Evolutionary conservation across 2,113 vertebrate species (phyloP).

Genomic region (Xenopus borealis): DNA sequence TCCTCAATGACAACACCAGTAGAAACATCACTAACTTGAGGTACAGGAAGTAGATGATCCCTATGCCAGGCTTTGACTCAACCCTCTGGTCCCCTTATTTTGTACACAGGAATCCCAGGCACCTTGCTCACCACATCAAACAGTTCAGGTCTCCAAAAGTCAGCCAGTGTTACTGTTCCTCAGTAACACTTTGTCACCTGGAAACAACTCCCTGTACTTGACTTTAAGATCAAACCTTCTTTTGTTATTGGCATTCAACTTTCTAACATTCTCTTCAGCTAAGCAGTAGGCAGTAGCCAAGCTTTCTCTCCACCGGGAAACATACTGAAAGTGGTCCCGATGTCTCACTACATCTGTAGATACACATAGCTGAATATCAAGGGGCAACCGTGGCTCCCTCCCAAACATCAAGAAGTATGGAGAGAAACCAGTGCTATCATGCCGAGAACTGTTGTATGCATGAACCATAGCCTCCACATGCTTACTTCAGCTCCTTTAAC

Average conservation of each 20-base stretch:
- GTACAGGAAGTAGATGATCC: no score
- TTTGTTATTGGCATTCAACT: neutral
- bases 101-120: neutral
- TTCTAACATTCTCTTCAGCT: neutral
- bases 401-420: constrained; percentile 1
- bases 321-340: neutral
- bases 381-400: neutral
- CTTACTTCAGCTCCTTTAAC: constrained; percentile 4
- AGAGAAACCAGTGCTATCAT: constrained; percentile 11
- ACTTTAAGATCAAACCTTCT: neutral
- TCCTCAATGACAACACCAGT: no score
- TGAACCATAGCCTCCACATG: constrained; percentile 18
- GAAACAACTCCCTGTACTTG: neutral
- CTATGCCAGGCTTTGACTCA: no score
- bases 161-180: neutral
- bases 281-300: neutral
- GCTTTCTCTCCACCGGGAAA: neutral
- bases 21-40: no score
- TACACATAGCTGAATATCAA: neutral
- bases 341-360: neutral
- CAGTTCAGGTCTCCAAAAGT: neutral
- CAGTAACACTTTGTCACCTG: neutral
- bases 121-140: neutral
- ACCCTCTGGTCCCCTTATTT: neutral
- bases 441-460: constrained; percentile 5